Percentiles rank a stretch among this genome's conserved stretches.
Evolutionary conservation across 1,140 invertebrate species (phyloP).

Genomic region (Drosophila kohkoa): DNA sequence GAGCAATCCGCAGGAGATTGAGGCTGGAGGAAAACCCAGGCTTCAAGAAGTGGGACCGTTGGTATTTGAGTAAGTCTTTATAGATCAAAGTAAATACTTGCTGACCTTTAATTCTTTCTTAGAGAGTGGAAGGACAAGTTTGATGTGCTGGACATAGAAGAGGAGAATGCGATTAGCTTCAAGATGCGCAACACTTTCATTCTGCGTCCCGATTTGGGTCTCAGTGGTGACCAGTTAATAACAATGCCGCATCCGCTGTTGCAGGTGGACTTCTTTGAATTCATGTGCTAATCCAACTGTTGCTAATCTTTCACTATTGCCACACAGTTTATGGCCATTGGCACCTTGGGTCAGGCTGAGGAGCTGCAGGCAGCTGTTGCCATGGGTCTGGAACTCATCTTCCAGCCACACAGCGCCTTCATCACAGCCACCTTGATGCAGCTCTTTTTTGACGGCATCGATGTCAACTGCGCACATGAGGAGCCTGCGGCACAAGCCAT

Average conservation of each 20-base stretch:
- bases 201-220: constrained; percentile 78
- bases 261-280: constrained; percentile 77
- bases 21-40: constrained; percentile 89
- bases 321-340: constrained; percentile 85
- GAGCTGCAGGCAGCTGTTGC: constrained; percentile 69
- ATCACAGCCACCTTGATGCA: constrained; percentile 88
- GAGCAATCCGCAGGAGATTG: constrained; percentile 86
- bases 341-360: constrained; percentile 85
- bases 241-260: constrained; percentile 87
- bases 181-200: constrained; percentile 88
- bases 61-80: constrained; percentile 89
- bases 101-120: neutral
- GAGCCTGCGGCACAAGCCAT: constrained; percentile 89
- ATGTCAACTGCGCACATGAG: constrained; percentile 88
- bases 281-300: neutral
- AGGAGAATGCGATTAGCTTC: constrained; percentile 89
- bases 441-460: constrained; percentile 89
- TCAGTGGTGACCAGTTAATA: constrained; percentile 85
- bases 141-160: constrained; percentile 27
- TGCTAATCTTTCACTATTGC: constrained; percentile 66
- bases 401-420: constrained; percentile 86
- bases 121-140: constrained; percentile 57
- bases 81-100: too few relatives aligned
- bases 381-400: constrained; percentile 86
- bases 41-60: constrained; percentile 90